Base-by-base conservation (phyloP, 2,797 vertebrate species). In the Astyanax mexicanus region DNA sequence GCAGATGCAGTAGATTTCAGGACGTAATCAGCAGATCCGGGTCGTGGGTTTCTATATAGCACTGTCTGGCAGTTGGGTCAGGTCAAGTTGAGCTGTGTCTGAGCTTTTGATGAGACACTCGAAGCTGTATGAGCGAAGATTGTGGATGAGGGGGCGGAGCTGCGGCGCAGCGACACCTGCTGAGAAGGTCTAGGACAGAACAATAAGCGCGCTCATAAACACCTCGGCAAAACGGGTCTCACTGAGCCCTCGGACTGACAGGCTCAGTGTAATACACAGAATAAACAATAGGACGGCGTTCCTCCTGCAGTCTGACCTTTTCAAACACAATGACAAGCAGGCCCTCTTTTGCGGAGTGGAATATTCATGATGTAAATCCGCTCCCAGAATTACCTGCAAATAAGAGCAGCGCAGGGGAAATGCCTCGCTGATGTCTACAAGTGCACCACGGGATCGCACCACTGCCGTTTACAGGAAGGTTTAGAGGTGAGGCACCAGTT, bases 331-430 rank as follows among this genome's bases (percentile, higher is more conserved):
- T 51, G 10, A 76, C 35, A 76, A n/a, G 10, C 23, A 44, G 8
- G 37, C n/a, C 0, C 60, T 51, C n/a, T 23, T 35, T 12, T 15
- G 54, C 42, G 17, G 25, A 61, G 35, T 25, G 38, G 69, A 79
- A 79, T 79, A 69, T 69, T 75, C 45, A 82, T 74, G 51, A 67
- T 70, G 7, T 7, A 15, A 21, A 37, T 38, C 25, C 60, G 57
- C 45, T 68, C 40, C 69, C 58, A 52, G 5, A 55, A 69, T 61
- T 15, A 58, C 23, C 58, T 54, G 15, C 29, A 37, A 73, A 74
- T 42, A 62, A 69, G 64, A 15, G 19, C 52, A 68, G 42, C 17
- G 29, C 69, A 61, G 40, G 10, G 4, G 19, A 55, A 66, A 55
- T 23, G 19, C n/a, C 13, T 10, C 11, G 29, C 37, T 54, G 35